Conservation (phyloP, 2,113 vertebrate genomes). For the Felis chaus region DNA sequence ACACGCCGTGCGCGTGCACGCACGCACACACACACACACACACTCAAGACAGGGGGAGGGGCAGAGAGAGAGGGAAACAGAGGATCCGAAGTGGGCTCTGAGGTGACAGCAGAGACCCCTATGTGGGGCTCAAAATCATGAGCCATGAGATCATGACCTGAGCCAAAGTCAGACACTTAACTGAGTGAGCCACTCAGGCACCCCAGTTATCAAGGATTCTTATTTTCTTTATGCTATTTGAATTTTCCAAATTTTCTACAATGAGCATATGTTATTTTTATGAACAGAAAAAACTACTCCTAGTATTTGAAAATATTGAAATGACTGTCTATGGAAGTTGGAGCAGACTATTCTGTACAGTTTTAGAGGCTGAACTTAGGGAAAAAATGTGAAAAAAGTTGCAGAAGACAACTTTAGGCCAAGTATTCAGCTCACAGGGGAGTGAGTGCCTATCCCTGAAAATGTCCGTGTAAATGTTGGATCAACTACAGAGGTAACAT, state of each 20-base stretch:
- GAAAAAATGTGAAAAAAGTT: not conserved
- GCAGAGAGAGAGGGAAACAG: no score
- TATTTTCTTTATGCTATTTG: slow-evolving; percentile 12
- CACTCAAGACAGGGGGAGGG: no score
- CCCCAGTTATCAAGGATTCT: not conserved
- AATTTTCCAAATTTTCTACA: slow-evolving; percentile 48
- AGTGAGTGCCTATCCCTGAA: not conserved
- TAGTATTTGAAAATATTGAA: slow-evolving; percentile 51
- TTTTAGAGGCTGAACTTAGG: not conserved
- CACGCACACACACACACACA: no score
- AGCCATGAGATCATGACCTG: no score
- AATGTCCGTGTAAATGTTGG: not conserved
- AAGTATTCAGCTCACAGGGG: not conserved
- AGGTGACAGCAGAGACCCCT: no score
- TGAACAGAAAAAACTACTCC: slow-evolving; percentile 4
- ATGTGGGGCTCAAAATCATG: no score
- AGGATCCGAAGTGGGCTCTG: no score
- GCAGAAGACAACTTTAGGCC: not conserved
- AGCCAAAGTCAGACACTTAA: no score
- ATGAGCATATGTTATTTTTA: slow-evolving; percentile 50
- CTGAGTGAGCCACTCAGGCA: no score
- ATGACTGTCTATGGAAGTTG: not conserved
- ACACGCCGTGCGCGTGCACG: fast-evolving
- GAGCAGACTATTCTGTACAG: not conserved
- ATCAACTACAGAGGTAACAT: not conserved